phyloP scores from a whole-genome alignment of 2,113 vertebrate genomes.

The Silurus glanis region DNA sequence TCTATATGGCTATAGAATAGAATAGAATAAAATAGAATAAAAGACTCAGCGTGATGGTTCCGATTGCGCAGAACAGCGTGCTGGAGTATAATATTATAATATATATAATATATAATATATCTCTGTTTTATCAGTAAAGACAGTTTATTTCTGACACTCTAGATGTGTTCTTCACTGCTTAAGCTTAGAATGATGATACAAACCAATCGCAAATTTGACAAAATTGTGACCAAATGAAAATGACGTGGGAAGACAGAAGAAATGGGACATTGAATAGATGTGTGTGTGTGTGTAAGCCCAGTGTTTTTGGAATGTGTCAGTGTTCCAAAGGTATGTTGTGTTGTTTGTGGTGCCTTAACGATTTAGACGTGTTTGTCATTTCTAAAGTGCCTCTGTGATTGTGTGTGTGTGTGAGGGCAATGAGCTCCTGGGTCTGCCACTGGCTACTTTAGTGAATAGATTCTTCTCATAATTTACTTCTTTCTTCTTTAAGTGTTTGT shows the following conservation, averaged over 20 bases:
- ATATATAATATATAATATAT: neutral
- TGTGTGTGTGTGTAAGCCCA: neutral
- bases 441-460: slow-evolving; percentile 31
- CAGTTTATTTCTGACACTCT: neutral
- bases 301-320: slow-evolving; percentile 34
- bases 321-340: slow-evolving; percentile 47
- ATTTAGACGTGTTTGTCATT: slow-evolving; percentile 46
- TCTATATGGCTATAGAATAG: neutral
- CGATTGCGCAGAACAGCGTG: neutral
- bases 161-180: neutral
- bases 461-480: neutral
- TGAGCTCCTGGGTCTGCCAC: slow-evolving; percentile 34
- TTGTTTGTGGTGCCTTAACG: slow-evolving; percentile 60
- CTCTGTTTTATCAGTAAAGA: neutral
- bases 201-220: neutral
- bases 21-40: no score
- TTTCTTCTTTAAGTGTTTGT: neutral
- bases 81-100: neutral
- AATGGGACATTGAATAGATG: neutral
- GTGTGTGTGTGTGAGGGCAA: neutral
- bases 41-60: neutral
- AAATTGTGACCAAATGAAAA: neutral
- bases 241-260: neutral
- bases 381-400: slow-evolving; percentile 61
- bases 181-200: neutral